phyloP scores from a whole-genome alignment of 2,888 invertebrate genomes.

The Dasysyrphus albostriatus region DNA sequence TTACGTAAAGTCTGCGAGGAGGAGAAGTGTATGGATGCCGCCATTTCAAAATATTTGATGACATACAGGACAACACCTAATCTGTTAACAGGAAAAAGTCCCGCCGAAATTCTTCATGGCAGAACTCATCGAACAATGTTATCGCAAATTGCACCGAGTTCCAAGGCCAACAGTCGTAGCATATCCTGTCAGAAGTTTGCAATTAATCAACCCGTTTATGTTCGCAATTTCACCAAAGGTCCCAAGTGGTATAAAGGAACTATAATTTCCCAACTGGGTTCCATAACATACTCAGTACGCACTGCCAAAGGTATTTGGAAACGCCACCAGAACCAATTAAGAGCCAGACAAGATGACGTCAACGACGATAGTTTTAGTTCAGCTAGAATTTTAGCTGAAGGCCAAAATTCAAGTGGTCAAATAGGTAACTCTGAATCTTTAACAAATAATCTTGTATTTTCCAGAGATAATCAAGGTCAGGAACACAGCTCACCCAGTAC shows the following conservation, averaged over 20 bases:
- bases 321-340: slow-evolving; percentile 11
- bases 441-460: background rate
- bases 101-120: too few species aligned
- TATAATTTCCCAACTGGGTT: too few species aligned
- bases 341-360: slow-evolving; percentile 5
- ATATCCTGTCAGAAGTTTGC: too few species aligned
- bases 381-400: background rate
- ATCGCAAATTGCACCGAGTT: too few species aligned
- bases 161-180: too few species aligned
- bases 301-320: slow-evolving; percentile 24
- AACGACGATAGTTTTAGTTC: slow-evolving; percentile 6
- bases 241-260: too few species aligned
- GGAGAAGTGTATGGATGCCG: slow-evolving; percentile 16
- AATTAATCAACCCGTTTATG: too few species aligned
- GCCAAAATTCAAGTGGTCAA: slow-evolving; percentile 1
- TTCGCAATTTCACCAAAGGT: too few species aligned
- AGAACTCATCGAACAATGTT: too few species aligned
- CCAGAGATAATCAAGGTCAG: background rate
- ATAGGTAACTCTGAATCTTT: slow-evolving; percentile 2
- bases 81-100: background rate
- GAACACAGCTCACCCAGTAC: background rate
- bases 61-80: slow-evolving; percentile 59
- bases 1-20: slow-evolving; percentile 24
- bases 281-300: background rate
- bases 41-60: slow-evolving; percentile 48